Evolutionary conservation across 1,140 invertebrate genomes (phyloP).

Genomic region (Apis laboriosa): DNA sequence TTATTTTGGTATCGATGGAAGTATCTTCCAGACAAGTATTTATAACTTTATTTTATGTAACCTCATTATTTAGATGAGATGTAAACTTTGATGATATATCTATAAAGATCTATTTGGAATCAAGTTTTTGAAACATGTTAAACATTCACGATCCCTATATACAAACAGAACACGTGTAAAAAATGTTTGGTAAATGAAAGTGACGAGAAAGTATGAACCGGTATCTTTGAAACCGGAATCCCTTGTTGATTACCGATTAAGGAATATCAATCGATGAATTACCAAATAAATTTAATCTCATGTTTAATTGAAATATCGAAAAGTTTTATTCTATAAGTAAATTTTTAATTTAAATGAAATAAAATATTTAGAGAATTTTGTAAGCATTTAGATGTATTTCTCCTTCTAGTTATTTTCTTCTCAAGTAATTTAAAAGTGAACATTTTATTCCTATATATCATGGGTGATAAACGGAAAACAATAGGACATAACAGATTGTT

Average conservation of each 20-base stretch:
- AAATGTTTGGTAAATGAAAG: slow-evolving; percentile 27
- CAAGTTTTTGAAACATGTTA: neutral
- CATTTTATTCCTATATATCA: neutral
- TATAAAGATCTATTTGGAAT: neutral
- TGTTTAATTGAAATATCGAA: no score
- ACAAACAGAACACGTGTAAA: neutral
- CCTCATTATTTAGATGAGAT: neutral
- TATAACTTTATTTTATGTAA: neutral
- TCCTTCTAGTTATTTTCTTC: neutral
- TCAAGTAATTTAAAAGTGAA: neutral
- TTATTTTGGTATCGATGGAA: slow-evolving; percentile 8
- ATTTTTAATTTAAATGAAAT: neutral
- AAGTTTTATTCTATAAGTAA: neutral
- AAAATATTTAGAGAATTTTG: neutral
- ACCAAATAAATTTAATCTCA: slow-evolving; percentile 4
- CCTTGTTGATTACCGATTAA: slow-evolving; percentile 17
- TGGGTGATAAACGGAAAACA: neutral
- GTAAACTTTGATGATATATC: neutral
- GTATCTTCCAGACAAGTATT: slow-evolving; percentile 2
- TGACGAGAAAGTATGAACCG: slow-evolving; percentile 46
- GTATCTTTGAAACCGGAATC: slow-evolving; percentile 40
- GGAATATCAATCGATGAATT: slow-evolving; percentile 33
- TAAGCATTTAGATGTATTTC: neutral
- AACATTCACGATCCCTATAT: neutral
- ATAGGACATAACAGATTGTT: neutral